Evolutionary conservation across 2,113 vertebrate genomes (phyloP).

Genomic region (Limnothrissa miodon): DNA sequence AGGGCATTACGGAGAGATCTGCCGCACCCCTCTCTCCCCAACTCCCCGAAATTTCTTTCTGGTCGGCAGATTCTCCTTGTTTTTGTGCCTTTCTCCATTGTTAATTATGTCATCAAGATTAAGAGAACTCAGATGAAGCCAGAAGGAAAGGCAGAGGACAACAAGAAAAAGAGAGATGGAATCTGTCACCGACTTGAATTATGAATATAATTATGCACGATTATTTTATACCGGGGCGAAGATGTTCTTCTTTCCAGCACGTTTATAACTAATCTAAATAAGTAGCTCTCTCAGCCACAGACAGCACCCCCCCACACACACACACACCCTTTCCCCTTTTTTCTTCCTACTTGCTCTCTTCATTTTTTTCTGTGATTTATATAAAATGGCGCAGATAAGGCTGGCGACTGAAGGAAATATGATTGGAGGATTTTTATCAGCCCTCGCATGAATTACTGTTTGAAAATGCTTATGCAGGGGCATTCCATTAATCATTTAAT

Average conservation of each 20-base stretch:
- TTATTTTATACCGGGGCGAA: conserved; percentile 95
- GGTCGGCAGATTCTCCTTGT: conserved; percentile 73
- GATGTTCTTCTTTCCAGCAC: conserved; percentile 96
- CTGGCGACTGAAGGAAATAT: conserved; percentile 99
- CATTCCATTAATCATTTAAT: conserved; percentile 99
- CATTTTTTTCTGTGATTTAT: conserved; percentile 93
- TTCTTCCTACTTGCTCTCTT: conserved; percentile 38
- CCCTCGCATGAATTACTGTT: conserved; percentile 99
- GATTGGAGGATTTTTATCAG: conserved; percentile 99
- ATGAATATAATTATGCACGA: conserved; percentile 99
- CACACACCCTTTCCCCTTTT: too few relatives aligned
- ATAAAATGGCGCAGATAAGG: conserved; percentile 99
- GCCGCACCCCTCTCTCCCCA: background rate
- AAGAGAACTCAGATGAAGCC: conserved; percentile 90
- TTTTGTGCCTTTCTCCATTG: conserved; percentile 79
- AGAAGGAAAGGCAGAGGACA: conserved; percentile 91
- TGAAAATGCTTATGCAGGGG: conserved; percentile 99
- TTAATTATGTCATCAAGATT: conserved; percentile 96
- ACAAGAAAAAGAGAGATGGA: conserved; percentile 97
- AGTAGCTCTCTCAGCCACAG: conserved; percentile 96
- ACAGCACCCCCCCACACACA: conserved; percentile 74
- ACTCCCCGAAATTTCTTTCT: too few relatives aligned
- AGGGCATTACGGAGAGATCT: conserved; percentile 5
- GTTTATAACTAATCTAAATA: conserved; percentile 99
- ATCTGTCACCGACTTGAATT: conserved; percentile 99